Base-by-base conservation (phyloP, 1,140 invertebrate genomes). In the Cydia strobilella region DNA sequence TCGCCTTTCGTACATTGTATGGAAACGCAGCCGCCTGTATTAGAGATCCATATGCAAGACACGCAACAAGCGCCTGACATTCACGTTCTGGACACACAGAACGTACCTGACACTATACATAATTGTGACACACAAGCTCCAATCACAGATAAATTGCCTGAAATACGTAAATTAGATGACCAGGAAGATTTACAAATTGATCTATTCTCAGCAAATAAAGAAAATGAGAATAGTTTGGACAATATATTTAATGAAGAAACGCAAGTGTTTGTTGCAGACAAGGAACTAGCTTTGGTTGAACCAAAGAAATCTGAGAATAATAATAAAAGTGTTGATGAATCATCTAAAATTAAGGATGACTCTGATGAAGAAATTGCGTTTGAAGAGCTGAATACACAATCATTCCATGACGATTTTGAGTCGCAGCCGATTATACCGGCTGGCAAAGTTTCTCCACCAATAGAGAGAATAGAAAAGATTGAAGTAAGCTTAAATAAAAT, bases 281-380 rank as follows among this genome's bases (percentile, higher is more conserved):
- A 84, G 48, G 85, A 86, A 76, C 51, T 72, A 1, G 72, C 74
- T 51, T 18, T 35, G 42, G 15, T 27, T 72, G 66, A 65, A 10
- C 20, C 65, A 74, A 69, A 18, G n/a, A 65, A 65, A 39, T 66
- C 20, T 18, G 54, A 75, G 72, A 76, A 39, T 76, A 9, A 18
- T n/a, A 18, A 77, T 39, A 18, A 66, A 54, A 76, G 6, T 77
- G 39, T 13, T n/a, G 76, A 79, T 25, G 63, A 75, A 59, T 59
- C 73, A 54, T 42, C 72, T 12, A 78, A 78, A 69, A 59, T 78
- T 13, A 79, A 76, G 45, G 31, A 74, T 48, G 82, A 85, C 79
- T 90, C 89, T 45, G 85, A 88, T 79, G 88, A 90, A 74, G 81
- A 83, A 76, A 86, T 91, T 54, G 27, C 85, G 13, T 90, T 90